Percentiles rank a stretch among this genome's conserved stretches.
Conservation (phyloP, 2,797 vertebrate species). For the Poecilia gillii region DNA sequence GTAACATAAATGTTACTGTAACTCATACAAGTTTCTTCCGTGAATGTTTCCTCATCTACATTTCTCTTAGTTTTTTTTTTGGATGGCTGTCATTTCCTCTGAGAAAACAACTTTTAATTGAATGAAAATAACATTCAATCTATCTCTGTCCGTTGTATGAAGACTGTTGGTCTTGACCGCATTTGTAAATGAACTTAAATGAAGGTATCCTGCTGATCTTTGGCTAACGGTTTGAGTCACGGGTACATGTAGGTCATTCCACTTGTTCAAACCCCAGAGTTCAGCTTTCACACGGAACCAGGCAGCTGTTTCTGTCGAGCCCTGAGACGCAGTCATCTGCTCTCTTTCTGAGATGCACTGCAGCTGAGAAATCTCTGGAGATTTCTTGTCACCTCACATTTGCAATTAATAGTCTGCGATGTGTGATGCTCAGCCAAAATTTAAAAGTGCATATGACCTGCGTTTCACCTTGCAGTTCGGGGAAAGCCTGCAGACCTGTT, state of each 20-base stretch:
- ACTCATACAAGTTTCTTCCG: background rate
- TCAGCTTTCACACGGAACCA: background rate
- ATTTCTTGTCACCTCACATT: conserved; percentile 62
- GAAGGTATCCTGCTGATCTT: background rate
- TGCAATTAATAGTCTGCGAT: conserved; percentile 53
- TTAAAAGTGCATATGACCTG: conserved; percentile 48
- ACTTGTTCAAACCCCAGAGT: background rate
- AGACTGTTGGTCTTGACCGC: too few relatives aligned
- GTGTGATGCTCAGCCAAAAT: conserved; percentile 52
- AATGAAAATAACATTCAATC: background rate
- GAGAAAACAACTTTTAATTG: background rate
- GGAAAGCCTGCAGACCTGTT: conserved; percentile 31
- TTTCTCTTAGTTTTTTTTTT: background rate
- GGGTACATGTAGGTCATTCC: background rate
- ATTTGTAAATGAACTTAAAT: background rate
- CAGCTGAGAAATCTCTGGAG: conserved; percentile 54
- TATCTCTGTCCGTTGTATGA: background rate
- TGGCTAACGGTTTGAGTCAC: background rate
- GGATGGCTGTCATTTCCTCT: background rate
- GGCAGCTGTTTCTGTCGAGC: background rate
- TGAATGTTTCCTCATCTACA: background rate
- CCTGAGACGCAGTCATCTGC: conserved; percentile 18
- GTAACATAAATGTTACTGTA: background rate
- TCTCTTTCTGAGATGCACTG: conserved; percentile 34
- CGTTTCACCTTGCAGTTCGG: conserved; percentile 51